Evolutionary conservation across 1,140 invertebrate species (phyloP).

Genomic region (Goniozus legneri): DNA sequence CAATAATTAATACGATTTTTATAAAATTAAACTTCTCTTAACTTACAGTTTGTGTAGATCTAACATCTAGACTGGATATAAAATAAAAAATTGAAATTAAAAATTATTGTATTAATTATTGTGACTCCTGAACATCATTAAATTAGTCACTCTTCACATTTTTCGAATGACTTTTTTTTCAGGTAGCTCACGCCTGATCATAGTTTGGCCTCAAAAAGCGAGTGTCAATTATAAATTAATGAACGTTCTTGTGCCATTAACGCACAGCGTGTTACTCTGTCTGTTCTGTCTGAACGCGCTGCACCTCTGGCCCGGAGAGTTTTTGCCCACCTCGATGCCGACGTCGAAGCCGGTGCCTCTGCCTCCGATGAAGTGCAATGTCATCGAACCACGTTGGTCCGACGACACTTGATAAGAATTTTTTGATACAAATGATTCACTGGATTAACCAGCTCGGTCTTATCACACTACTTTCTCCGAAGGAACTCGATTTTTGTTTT

Average conservation of each 20-base stretch:
- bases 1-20: not conserved
- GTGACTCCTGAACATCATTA: too few relatives aligned
- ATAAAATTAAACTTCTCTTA: not conserved
- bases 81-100: not conserved
- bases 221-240: slow-evolving; percentile 24
- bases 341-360: slow-evolving; percentile 24
- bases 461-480: too few relatives aligned
- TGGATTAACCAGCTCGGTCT: too few relatives aligned
- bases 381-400: slow-evolving; percentile 45
- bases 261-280: slow-evolving; percentile 31
- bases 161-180: not conserved
- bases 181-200: slow-evolving; percentile 41
- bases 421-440: too few relatives aligned
- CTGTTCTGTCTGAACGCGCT: slow-evolving; percentile 33
- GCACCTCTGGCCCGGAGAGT: slow-evolving; percentile 47
- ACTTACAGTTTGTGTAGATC: not conserved
- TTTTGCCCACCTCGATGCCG: slow-evolving; percentile 36
- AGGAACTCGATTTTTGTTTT: too few relatives aligned
- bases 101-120: too few relatives aligned
- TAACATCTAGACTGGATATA: not conserved
- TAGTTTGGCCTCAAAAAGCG: slow-evolving; percentile 43
- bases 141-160: not conserved
- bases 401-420: slow-evolving; percentile 26
- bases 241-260: slow-evolving; percentile 24
- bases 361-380: slow-evolving; percentile 35